phyloP scores from a whole-genome alignment of 2,888 invertebrate genomes.

The Callinectes sapidus region DNA sequence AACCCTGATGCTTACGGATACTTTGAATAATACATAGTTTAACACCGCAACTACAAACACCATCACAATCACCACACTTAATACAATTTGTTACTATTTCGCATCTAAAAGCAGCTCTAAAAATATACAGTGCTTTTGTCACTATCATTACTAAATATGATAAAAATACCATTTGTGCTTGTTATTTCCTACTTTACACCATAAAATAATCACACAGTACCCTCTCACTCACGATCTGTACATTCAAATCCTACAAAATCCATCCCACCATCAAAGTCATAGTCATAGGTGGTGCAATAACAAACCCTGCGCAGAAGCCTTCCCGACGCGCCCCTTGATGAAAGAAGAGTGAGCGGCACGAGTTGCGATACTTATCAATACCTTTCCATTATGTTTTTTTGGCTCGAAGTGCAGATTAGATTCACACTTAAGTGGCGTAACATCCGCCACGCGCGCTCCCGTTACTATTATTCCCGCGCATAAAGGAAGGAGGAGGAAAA shows the following conservation, averaged over 20 bases:
- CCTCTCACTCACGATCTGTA: too few species aligned
- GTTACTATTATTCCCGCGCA: background rate
- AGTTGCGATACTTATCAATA: background rate
- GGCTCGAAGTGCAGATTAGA: background rate
- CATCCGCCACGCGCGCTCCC: background rate
- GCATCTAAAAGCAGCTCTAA: background rate
- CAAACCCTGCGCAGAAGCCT: background rate
- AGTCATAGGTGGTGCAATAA: background rate
- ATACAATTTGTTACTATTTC: too few species aligned
- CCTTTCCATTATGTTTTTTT: background rate
- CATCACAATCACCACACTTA: too few species aligned
- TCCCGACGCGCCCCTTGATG: background rate
- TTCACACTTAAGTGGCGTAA: constrained; percentile 12
- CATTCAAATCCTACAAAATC: background rate
- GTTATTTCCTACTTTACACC: too few species aligned
- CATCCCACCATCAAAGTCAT: background rate
- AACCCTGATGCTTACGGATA: background rate
- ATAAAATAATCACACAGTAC: too few species aligned
- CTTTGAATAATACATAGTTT: too few species aligned
- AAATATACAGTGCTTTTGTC: background rate
- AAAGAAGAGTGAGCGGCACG: background rate
- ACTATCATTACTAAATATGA: background rate
- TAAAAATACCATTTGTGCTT: too few species aligned
- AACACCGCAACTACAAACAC: too few species aligned
- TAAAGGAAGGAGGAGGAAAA: background rate